These are phyloP conservation scores for Nanorana parkeri DNA, from an alignment of 2,113 vertebrate species.

Conservation along the genomic window DNA sequence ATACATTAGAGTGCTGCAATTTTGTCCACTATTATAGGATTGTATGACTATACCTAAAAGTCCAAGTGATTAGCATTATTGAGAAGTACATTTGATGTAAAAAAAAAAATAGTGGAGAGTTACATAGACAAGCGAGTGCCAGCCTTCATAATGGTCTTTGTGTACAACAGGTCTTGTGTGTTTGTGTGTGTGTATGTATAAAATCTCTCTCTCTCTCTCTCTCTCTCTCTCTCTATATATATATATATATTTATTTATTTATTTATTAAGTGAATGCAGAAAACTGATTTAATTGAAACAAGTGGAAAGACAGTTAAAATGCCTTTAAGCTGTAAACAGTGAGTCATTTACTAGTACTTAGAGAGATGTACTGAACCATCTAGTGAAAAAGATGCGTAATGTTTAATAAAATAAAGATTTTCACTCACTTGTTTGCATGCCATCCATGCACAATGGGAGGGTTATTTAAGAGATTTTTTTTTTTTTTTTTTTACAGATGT, in stretches of 20 bases:
- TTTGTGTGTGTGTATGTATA: too few species aligned
- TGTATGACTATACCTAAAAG: too few species aligned
- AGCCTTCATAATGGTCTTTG: not conserved
- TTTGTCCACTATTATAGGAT: too few species aligned
- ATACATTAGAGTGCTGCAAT: too few species aligned
- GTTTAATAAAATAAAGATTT: too few species aligned
- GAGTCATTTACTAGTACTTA: slow-evolving; percentile 22
- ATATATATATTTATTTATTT: not conserved
- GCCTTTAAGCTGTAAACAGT: slow-evolving; percentile 8
- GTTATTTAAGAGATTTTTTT: slow-evolving; percentile 8
- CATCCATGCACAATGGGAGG: slow-evolving; percentile 18
- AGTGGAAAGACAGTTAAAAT: slow-evolving; percentile 14
- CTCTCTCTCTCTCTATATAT: too few species aligned
- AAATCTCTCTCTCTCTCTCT: too few species aligned
- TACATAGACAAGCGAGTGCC: too few species aligned
- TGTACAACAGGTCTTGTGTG: not conserved
- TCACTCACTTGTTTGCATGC: not conserved
- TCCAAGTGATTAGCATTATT: too few species aligned
- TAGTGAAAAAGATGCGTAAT: slow-evolving; percentile 10
- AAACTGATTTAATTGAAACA: slow-evolving; percentile 17
- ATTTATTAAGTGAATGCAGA: not conserved
- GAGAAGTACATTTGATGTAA: too few species aligned
- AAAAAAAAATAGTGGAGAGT: too few species aligned
- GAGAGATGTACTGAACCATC: slow-evolving; percentile 3
- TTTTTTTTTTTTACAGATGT: slow-evolving; percentile 25